Conservation (phyloP, 2,888 invertebrate species). For the Monochamus alternatus region DNA sequence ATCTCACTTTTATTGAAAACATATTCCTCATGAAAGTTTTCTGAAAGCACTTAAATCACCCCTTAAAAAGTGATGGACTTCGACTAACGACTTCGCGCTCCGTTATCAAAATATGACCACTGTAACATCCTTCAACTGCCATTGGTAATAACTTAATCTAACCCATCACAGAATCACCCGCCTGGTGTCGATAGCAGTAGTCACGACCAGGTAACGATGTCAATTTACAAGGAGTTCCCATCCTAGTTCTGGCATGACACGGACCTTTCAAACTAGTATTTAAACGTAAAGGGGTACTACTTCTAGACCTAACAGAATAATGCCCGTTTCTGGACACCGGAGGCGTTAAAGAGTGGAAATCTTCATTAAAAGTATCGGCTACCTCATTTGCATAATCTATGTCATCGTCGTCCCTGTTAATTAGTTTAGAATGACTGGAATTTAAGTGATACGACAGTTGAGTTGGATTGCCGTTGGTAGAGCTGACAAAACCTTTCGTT, state of each 20-base stretch:
- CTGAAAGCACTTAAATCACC: too few species aligned
- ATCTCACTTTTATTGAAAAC: too few species aligned
- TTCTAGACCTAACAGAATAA: conserved; percentile 58
- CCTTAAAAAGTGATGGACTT: too few species aligned
- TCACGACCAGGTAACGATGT: conserved; percentile 64
- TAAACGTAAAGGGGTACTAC: conserved; percentile 64
- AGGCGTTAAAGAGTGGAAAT: conserved; percentile 61
- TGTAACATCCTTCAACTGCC: too few species aligned
- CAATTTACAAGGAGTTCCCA: conserved; percentile 68
- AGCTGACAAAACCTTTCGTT: conserved; percentile 31
- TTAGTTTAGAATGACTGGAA: conserved; percentile 2
- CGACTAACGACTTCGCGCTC: too few species aligned
- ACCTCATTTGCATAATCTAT: conserved; percentile 42
- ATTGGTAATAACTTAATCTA: conserved; percentile 43
- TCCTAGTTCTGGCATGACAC: conserved; percentile 66
- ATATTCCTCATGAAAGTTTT: too few species aligned
- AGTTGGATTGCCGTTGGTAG: conserved; percentile 28
- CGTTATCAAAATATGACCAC: too few species aligned
- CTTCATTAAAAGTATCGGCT: conserved; percentile 48
- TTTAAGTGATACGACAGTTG: not conserved
- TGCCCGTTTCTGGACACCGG: conserved; percentile 62
- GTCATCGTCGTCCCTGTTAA: conserved; percentile 13
- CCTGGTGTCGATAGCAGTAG: conserved; percentile 67
- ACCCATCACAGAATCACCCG: conserved; percentile 66
- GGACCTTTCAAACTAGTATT: conserved; percentile 57